Evolutionary conservation across 23 tunicate species (phyloP), one percentile per base, ranked within the genome.

Genomic region (Corella eumyota): DNA sequence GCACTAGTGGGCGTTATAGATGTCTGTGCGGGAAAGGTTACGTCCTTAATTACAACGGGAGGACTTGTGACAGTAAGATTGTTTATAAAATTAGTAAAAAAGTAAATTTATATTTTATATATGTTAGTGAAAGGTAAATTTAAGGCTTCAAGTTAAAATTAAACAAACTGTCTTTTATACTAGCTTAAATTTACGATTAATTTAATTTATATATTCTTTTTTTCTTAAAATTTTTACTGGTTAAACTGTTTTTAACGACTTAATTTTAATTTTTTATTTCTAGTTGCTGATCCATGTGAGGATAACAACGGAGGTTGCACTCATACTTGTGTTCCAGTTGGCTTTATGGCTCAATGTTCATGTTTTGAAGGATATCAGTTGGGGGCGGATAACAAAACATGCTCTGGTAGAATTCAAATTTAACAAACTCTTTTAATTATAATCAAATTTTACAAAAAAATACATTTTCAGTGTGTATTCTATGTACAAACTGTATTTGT

Each of bases 281-380:
- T 45, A 88, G 96, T 71, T 33, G 83, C 78, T 30, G 84, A 93
- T 45, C 99, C 99, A 38, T 93, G 99, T 45, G 88, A 77, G 34
- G 63, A 62, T 4, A 85, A 85, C 67, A 80, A 84, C 47, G 99
- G 90, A 13, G 99, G 99, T 15, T 93, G 99, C 60, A 50, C 25
- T 9, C 99, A 93, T 61, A 93, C 35, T 29, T 93, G 99, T 54
- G 44, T 59, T 11, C 65, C 99, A 15, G 95, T 85, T 22, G 99
- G 99, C 4, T 32, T 65, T 50, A 34, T 21, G 17, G 80, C 99
- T 22, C 76, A 85, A 35, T 93, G 99, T 64, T 83, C 99, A 1
- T 93, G 99, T 58, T 85, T 85, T 52, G 83, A 72, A 48, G 99
- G 99, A 31, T 92, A 65, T 31, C 33, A 34, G 19, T 71, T 92